A percentile compares a stretch with the other conserved stretches of the same genome.
phyloP scores from a whole-genome alignment of 35 echinoderm and acorn worm genomes.

The Heliocidaris erythrogramma region DNA sequence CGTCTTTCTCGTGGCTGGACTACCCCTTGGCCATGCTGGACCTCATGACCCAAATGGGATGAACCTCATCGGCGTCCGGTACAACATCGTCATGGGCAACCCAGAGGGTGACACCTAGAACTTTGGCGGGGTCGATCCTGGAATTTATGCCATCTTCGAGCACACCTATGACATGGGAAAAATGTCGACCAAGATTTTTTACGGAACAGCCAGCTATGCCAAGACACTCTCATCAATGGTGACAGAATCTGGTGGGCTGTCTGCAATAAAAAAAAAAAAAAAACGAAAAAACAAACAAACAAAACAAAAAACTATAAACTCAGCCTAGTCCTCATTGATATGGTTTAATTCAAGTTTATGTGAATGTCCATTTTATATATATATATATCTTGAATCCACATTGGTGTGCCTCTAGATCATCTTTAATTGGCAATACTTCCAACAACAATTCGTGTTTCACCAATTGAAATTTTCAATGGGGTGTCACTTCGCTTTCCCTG shows the following conservation, averaged over 20 bases:
- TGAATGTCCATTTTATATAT: too few species aligned
- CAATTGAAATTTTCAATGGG: too few species aligned
- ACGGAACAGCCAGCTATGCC: not conserved
- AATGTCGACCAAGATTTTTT: not conserved
- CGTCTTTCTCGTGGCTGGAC: not conserved
- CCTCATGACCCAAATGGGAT: not conserved
- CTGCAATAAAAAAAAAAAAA: too few species aligned
- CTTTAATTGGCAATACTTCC: too few species aligned
- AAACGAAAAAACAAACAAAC: not conserved
- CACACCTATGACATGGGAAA: not conserved
- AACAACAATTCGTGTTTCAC: too few species aligned
- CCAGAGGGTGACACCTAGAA: not conserved
- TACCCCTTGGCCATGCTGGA: not conserved
- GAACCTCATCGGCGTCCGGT: not conserved
- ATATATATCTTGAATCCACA: too few species aligned
- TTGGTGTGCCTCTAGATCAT: too few species aligned
- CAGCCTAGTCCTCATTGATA: too few species aligned
- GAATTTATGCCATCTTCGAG: not conserved
- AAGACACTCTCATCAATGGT: not conserved
- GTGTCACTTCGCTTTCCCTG: too few species aligned
- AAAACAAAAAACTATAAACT: not conserved
- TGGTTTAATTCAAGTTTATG: too few species aligned
- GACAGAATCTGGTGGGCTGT: not conserved
- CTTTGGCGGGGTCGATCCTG: not conserved
- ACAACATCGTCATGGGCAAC: not conserved